Conservation (phyloP, 2,797 vertebrate species). For the Cephalopachus bancanus region DNA sequence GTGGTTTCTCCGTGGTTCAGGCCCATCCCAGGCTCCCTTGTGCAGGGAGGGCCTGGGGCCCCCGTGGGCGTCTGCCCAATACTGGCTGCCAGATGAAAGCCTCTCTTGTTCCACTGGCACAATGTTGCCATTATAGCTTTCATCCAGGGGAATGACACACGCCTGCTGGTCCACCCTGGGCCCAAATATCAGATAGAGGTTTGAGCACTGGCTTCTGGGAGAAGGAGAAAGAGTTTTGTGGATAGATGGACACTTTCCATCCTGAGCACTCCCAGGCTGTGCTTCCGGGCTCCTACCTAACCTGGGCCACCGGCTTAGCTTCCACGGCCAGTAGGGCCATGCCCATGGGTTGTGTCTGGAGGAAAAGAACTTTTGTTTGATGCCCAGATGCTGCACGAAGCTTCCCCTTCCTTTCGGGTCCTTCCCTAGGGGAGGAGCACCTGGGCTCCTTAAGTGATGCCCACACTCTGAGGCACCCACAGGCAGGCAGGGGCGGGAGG, state of each 20-base stretch:
- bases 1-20: background rate
- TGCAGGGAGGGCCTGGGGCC: background rate
- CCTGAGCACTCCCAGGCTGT: background rate
- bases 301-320: background rate
- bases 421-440: background rate
- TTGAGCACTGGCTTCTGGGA: constrained; percentile 3
- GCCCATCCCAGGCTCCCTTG: constrained; percentile 39
- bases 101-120: constrained; percentile 80
- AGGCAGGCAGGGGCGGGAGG: no score
- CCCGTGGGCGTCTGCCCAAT: constrained; percentile 24
- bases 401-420: background rate
- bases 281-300: background rate
- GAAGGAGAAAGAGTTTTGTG: background rate
- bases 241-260: background rate
- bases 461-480: background rate
- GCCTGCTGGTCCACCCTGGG: constrained; percentile 20
- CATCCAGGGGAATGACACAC: constrained; percentile 73
- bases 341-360: background rate
- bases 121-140: constrained; percentile 79
- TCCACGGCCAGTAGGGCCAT: background rate
- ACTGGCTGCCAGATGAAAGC: constrained; percentile 72
- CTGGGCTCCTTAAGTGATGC: background rate
- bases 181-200: constrained; percentile 53
- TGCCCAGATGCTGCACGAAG: background rate
- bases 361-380: background rate